These are phyloP conservation scores for Laothoe populi DNA, from an alignment of 2,888 invertebrate genomes.

Conservation along the genomic window DNA sequence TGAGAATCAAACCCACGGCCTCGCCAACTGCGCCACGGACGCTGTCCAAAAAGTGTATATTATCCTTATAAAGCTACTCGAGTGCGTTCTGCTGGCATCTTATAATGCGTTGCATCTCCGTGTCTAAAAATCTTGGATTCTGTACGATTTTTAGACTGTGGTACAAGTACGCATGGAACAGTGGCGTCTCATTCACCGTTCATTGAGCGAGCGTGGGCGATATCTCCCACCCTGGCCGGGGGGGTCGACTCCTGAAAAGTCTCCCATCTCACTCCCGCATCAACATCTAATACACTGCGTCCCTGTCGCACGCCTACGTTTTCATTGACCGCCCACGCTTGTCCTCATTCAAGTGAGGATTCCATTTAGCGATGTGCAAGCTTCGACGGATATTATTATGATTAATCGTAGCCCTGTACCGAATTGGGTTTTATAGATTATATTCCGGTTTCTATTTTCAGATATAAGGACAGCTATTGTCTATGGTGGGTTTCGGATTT, in stretches of 20 bases:
- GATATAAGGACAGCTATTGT: neutral
- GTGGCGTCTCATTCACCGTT: slow-evolving; percentile 58
- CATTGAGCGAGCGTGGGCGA: slow-evolving; percentile 52
- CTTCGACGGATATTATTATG: slow-evolving; percentile 43
- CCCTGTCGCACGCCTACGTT: slow-evolving; percentile 63
- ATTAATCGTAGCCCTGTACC: slow-evolving; percentile 43
- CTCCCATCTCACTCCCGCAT: slow-evolving; percentile 14
- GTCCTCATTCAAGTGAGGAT: slow-evolving; percentile 59
- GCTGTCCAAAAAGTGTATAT: too few relatives aligned
- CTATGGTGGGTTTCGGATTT: neutral
- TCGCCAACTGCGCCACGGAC: too few relatives aligned
- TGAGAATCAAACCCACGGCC: too few relatives aligned
- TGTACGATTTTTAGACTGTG: neutral
- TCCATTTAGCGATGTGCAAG: slow-evolving; percentile 46
- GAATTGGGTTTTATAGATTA: slow-evolving; percentile 31
- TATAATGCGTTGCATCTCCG: too few relatives aligned
- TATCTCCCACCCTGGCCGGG: slow-evolving; percentile 35
- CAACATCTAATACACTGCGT: slow-evolving; percentile 20
- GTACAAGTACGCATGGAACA: neutral
- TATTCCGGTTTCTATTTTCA: slow-evolving; percentile 1
- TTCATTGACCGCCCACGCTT: slow-evolving; percentile 67
- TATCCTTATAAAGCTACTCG: too few relatives aligned
- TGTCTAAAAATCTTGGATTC: too few relatives aligned
- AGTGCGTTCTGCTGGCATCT: too few relatives aligned
- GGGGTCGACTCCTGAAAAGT: slow-evolving; percentile 20